Conservation (phyloP, 2,797 vertebrate species). For the Sebastes vulpes region DNA sequence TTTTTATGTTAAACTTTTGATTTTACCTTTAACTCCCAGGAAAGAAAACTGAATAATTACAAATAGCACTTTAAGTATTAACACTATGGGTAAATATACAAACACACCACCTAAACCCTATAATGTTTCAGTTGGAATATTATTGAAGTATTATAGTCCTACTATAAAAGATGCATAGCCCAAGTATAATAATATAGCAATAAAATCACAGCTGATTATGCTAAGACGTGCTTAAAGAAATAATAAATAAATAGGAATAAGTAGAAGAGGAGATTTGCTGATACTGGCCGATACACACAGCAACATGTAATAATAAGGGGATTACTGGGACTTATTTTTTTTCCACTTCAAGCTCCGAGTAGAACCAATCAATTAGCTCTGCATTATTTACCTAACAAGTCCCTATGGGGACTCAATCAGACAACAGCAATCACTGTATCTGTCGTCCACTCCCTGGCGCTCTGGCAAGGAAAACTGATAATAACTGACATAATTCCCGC, state of each 20-base stretch:
- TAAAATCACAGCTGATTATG: background rate
- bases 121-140: background rate
- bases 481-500: background rate
- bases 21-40: too few species aligned
- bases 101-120: background rate
- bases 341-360: background rate
- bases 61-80: background rate
- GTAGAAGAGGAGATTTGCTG: background rate
- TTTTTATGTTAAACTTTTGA: too few species aligned
- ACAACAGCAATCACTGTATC: slow-evolving; percentile 57
- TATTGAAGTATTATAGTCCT: background rate
- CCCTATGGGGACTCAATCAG: slow-evolving; percentile 39
- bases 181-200: background rate
- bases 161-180: background rate
- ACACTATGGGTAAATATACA: background rate
- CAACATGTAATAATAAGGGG: background rate
- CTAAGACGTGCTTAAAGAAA: background rate
- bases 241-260: background rate
- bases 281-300: background rate
- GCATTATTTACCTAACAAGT: slow-evolving; percentile 65
- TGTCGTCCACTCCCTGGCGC: slow-evolving; percentile 15
- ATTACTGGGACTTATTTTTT: background rate
- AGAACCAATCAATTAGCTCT: slow-evolving; percentile 72
- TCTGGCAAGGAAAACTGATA: slow-evolving; percentile 25
- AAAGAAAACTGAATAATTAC: background rate